A percentile compares a stretch with the other conserved stretches of the same genome.
Conservation (phyloP, 1,140 invertebrate genomes). For the Drosophila rufa region DNA sequence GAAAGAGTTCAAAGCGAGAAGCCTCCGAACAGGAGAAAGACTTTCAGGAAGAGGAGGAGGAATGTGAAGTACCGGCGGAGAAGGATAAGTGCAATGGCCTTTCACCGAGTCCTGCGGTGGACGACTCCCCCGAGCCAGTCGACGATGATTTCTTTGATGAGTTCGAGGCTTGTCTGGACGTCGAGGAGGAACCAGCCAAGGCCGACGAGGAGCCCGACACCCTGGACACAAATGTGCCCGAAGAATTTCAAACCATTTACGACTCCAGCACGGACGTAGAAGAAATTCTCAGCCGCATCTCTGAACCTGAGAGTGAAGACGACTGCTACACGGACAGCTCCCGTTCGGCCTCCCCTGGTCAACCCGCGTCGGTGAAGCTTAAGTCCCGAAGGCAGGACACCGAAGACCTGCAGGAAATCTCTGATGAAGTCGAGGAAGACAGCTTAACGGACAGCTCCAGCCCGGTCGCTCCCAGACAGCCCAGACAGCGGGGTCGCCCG, state of each 20-base stretch:
- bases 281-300: background rate
- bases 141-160: constrained; percentile 13
- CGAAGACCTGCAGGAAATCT: constrained; percentile 4
- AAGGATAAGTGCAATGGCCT: background rate
- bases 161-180: background rate
- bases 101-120: background rate
- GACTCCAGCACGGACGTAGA: constrained; percentile 22
- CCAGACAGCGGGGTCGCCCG: background rate
- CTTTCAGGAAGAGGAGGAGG: background rate
- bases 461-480: background rate
- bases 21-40: background rate
- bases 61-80: background rate
- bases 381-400: no score
- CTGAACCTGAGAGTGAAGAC: background rate
- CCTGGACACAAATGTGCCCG: constrained; percentile 17
- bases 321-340: background rate
- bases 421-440: background rate
- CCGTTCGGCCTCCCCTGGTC: background rate
- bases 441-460: background rate
- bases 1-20: background rate
- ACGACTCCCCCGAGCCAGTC: background rate
- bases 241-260: constrained; percentile 44
- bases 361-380: no score
- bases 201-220: constrained; percentile 14
- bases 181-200: background rate